Evolutionary conservation across 2,797 vertebrate species (phyloP).

Genomic region (Taenioides sp.): DNA sequence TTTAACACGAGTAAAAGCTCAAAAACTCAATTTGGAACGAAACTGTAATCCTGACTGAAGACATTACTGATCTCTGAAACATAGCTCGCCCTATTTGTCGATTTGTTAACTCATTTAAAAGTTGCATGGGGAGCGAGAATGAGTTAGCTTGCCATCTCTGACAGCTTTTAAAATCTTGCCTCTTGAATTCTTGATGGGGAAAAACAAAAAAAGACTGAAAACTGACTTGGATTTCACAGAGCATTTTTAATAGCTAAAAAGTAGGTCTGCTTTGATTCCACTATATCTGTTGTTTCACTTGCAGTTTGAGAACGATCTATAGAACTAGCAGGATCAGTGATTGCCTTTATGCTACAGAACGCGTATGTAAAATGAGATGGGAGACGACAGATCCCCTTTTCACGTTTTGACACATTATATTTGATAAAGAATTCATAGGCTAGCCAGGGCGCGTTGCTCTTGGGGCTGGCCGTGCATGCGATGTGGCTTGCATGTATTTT

Average conservation of each 20-base stretch:
- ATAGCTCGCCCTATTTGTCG: neutral
- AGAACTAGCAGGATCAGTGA: constrained; percentile 8
- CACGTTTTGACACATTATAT: constrained; percentile 13
- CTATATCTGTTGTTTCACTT: neutral
- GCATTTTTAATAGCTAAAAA: constrained; percentile 64
- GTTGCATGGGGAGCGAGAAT: constrained; percentile 35
- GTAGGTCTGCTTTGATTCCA: constrained; percentile 23
- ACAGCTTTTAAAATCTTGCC: constrained; percentile 35
- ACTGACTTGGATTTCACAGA: constrained; percentile 59
- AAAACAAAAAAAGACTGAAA: constrained; percentile 4
- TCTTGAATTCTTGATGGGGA: constrained; percentile 14
- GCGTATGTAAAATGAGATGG: neutral
- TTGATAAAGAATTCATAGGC: constrained; percentile 49
- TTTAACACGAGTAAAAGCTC: too few species aligned
- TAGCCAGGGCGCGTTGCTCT: constrained; percentile 1
- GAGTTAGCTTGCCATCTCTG: constrained; percentile 37
- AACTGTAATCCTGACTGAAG: too few species aligned
- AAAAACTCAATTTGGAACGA: too few species aligned
- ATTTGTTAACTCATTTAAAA: constrained; percentile 45
- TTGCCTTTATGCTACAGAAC: neutral
- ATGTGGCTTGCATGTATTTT: neutral
- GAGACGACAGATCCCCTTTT: constrained; percentile 3
- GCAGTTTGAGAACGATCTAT: constrained; percentile 6
- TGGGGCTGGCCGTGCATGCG: constrained; percentile 4
- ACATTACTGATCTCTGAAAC: too few species aligned